Conservation (phyloP, 1,140 invertebrate species). For the Trichomalopsis sarcophagae region DNA sequence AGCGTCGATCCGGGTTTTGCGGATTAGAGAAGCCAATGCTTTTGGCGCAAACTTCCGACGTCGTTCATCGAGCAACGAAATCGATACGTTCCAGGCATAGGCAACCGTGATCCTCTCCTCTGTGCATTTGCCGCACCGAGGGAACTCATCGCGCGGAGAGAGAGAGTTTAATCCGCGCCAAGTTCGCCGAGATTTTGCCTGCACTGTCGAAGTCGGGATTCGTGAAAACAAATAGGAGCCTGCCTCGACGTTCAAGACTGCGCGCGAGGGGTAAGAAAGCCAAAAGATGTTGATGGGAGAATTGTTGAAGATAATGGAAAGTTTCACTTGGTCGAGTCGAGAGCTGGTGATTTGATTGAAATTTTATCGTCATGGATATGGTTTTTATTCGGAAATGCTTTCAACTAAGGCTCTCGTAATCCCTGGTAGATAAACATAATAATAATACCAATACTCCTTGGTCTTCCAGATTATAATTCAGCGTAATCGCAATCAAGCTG, state of each 20-base stretch:
- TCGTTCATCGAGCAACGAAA: background rate
- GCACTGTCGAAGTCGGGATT: background rate
- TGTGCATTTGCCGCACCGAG: background rate
- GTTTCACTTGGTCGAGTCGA: background rate
- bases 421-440: too few relatives aligned
- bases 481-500: too few relatives aligned
- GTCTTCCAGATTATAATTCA: too few relatives aligned
- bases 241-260: too few relatives aligned
- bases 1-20: background rate
- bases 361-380: too few relatives aligned
- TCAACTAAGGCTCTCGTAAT: too few relatives aligned
- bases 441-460: too few relatives aligned
- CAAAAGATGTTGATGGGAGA: background rate
- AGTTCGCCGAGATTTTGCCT: background rate
- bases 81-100: background rate
- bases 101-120: background rate
- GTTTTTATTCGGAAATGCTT: too few relatives aligned
- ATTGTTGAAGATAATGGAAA: background rate
- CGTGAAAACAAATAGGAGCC: background rate
- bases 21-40: background rate
- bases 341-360: too few relatives aligned
- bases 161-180: background rate
- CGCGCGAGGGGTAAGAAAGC: background rate
- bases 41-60: background rate
- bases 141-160: background rate